Evolutionary conservation across 2,888 invertebrate species (phyloP).

Genomic region (Oscheius onirici): DNA sequence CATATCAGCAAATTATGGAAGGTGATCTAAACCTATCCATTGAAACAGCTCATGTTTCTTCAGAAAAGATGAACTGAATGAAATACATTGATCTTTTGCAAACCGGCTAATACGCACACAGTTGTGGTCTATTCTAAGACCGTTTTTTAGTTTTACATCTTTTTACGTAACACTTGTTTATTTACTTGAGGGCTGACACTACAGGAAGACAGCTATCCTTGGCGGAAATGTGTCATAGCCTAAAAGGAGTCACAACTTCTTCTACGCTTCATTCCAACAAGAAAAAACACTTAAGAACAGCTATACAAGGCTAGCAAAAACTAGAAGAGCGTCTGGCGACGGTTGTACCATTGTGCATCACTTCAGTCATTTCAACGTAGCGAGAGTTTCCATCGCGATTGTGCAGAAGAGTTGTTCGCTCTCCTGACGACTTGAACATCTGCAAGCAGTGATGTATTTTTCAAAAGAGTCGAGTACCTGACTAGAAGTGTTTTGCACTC

Average conservation of each 20-base stretch:
- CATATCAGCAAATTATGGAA: conserved; percentile 14
- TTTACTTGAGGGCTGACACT: not conserved
- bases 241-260: not conserved
- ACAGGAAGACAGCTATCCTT: conserved; percentile 8
- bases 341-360: conserved; percentile 1
- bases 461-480: too few species aligned
- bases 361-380: conserved; percentile 16
- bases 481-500: conserved; percentile 16
- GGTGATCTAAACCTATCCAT: not conserved
- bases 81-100: too few species aligned
- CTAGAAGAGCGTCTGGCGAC: conserved; percentile 12
- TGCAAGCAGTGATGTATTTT: too few species aligned
- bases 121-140: too few species aligned
- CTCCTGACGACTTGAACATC: conserved; percentile 7
- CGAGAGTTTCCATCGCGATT: conserved; percentile 1
- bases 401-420: not conserved
- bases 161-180: too few species aligned
- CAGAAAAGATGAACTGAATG: too few species aligned
- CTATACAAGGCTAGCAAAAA: not conserved
- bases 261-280: not conserved
- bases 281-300: not conserved
- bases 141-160: too few species aligned
- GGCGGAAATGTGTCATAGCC: conserved; percentile 13
- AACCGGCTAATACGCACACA: too few species aligned
- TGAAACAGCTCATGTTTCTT: not conserved